phyloP scores from a whole-genome alignment of 1,140 invertebrate species.

The Lepidurus couesii region DNA sequence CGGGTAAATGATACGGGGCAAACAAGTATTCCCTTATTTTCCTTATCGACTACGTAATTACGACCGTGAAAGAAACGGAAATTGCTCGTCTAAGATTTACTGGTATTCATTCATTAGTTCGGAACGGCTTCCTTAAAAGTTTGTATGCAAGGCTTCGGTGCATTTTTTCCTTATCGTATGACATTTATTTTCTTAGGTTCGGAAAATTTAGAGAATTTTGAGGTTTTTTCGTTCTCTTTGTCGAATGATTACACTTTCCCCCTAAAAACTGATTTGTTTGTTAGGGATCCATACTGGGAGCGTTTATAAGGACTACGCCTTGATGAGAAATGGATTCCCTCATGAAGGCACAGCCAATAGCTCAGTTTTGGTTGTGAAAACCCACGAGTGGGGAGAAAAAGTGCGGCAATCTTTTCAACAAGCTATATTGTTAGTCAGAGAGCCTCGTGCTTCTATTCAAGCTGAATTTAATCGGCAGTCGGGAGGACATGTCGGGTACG shows the following conservation, averaged over 20 bases:
- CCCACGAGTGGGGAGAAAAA: conserved; percentile 35
- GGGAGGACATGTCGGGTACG: conserved; percentile 42
- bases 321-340: neutral
- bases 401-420: conserved; percentile 37
- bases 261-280: too few relatives aligned
- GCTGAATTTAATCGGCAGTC: conserved; percentile 44
- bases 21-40: neutral
- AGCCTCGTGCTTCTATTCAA: conserved; percentile 45
- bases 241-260: too few relatives aligned
- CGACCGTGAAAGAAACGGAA: neutral
- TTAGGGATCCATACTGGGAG: conserved; percentile 42
- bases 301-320: conserved; percentile 40
- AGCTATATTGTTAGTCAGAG: conserved; percentile 43
- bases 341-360: conserved; percentile 33
- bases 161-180: too few relatives aligned
- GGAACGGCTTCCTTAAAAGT: too few relatives aligned
- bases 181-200: too few relatives aligned
- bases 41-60: neutral
- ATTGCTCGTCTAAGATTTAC: neutral
- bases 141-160: too few relatives aligned
- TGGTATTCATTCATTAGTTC: too few relatives aligned
- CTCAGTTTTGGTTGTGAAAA: conserved; percentile 40
- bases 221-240: too few relatives aligned
- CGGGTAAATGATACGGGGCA: conserved; percentile 33
- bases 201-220: too few relatives aligned